Evolutionary conservation across 2,888 invertebrate species (phyloP).

Genomic region (Xestobium rufovillosum): DNA sequence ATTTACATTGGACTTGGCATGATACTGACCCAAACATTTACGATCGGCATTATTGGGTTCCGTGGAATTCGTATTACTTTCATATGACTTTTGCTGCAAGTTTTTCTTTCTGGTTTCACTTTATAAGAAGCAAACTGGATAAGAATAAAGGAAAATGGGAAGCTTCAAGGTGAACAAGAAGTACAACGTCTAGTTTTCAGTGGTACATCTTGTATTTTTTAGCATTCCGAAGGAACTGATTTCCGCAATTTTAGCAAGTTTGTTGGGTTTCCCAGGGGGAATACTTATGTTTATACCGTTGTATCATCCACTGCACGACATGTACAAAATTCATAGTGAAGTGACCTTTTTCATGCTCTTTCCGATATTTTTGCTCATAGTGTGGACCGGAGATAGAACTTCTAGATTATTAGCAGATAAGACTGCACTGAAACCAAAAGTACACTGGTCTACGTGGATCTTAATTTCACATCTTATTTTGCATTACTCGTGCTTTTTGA

Average conservation of each 20-base stretch:
- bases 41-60: conserved; percentile 75
- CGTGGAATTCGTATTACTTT: conserved; percentile 79
- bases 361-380: conserved; percentile 50
- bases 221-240: conserved; percentile 49
- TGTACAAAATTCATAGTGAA: conserved; percentile 60
- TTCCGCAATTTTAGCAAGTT: conserved; percentile 50
- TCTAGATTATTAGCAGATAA: conserved; percentile 34
- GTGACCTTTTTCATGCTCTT: conserved; percentile 61
- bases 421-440: conserved; percentile 17
- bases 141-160: conserved; percentile 52
- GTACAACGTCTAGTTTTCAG: no score
- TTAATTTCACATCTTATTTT: conserved; percentile 47
- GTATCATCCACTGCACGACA: conserved; percentile 72
- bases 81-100: conserved; percentile 68
- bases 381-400: conserved; percentile 54
- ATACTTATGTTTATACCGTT: conserved; percentile 63
- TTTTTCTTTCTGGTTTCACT: conserved; percentile 61
- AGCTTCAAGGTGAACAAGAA: no score
- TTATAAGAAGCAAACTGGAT: conserved; percentile 48
- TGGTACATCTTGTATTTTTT: no score
- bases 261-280: conserved; percentile 66
- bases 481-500: conserved; percentile 58
- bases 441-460: conserved; percentile 35
- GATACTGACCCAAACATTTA: conserved; percentile 63
- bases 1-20: conserved; percentile 81